Evolutionary conservation across 2,888 invertebrate species (phyloP).

Genomic region (Tachystola acroxantha): DNA sequence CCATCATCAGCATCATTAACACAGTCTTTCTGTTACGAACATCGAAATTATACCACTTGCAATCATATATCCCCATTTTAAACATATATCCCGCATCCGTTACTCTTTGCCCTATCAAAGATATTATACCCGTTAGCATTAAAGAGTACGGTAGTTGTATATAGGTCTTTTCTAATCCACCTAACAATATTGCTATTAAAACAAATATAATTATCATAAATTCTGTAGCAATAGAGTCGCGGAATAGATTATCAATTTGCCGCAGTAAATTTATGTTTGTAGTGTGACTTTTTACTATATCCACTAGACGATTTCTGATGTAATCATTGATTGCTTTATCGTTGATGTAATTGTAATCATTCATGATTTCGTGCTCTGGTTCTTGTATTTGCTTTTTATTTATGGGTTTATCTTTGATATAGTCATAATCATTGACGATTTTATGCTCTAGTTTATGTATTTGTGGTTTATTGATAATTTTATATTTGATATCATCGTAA

Average conservation of each 20-base stretch:
- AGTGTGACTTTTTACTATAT: conserved; percentile 26
- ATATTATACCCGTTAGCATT: conserved; percentile 38
- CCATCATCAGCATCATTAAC: conserved; percentile 37
- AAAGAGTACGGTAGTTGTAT: conserved; percentile 35
- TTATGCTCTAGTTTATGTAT: no score
- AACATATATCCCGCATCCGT: conserved; percentile 41
- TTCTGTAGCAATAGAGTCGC: conserved; percentile 32
- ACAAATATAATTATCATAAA: conserved; percentile 28
- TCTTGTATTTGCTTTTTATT: no score
- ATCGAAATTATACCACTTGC: conserved; percentile 54
- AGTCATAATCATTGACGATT: no score
- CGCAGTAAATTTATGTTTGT: conserved; percentile 22
- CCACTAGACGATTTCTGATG: conserved; percentile 19
- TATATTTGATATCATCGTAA: no score
- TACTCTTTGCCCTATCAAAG: conserved; percentile 44
- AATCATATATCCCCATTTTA: conserved; percentile 41
- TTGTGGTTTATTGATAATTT: no score
- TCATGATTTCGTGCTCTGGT: not conserved
- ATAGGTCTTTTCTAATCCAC: conserved; percentile 40
- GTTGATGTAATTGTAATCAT: not conserved
- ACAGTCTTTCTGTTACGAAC: conserved; percentile 41
- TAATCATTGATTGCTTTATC: conserved; percentile 16
- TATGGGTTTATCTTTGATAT: no score
- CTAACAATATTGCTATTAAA: conserved; percentile 33
- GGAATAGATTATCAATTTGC: conserved; percentile 29